phyloP scores from a whole-genome alignment of 2,113 vertebrate genomes.

The Pontoporia blainvillei region DNA sequence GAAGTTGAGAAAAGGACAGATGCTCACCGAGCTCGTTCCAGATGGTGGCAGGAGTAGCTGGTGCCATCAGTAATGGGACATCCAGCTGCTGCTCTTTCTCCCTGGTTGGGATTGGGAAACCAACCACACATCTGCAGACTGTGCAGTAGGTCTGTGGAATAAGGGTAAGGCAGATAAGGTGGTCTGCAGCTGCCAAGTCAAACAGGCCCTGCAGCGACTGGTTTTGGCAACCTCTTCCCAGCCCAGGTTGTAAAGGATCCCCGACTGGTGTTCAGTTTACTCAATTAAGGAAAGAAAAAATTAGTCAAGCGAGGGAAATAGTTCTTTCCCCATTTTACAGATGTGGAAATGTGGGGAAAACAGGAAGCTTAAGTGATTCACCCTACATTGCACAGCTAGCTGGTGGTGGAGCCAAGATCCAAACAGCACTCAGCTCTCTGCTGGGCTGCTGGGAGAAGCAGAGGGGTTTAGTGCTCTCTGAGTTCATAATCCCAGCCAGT shows the following conservation, averaged over 20 bases:
- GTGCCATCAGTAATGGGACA: background rate
- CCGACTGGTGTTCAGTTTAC: background rate
- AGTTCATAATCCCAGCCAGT: constrained; percentile 46
- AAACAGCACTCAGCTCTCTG: background rate
- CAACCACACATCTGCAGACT: background rate
- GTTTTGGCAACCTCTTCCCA: background rate
- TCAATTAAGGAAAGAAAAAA: background rate
- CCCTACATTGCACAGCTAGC: background rate
- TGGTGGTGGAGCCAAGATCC: background rate
- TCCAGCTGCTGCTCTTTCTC: background rate
- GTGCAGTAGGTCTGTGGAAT: background rate
- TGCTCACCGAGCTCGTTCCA: background rate
- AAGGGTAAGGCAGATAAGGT: background rate
- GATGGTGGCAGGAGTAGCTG: background rate
- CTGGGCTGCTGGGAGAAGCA: background rate
- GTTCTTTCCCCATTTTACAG: constrained; percentile 3
- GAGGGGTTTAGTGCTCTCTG: background rate
- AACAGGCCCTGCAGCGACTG: background rate
- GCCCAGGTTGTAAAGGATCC: background rate
- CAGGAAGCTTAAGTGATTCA: background rate
- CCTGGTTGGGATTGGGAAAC: background rate
- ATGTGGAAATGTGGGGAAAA: background rate
- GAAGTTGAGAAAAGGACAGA: background rate
- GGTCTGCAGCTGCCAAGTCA: background rate
- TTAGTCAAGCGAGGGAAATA: background rate